Conservation (phyloP, 2,797 vertebrate genomes). For the Cygnus olor region DNA sequence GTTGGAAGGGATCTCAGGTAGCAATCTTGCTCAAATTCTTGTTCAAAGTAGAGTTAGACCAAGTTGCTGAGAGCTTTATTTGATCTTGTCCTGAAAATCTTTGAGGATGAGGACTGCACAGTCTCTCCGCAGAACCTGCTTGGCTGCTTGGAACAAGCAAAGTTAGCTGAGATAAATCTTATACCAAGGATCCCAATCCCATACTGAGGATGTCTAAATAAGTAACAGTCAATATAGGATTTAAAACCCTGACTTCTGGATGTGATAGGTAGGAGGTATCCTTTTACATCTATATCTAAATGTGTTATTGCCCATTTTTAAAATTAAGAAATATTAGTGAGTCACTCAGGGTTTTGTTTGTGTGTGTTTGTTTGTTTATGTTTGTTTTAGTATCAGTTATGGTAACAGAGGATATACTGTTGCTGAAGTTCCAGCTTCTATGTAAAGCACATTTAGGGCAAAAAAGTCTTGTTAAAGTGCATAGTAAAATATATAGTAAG, state of each 20-base stretch:
- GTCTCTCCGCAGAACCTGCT: neutral
- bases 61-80: neutral
- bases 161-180: neutral
- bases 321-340: neutral
- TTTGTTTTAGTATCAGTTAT: neutral
- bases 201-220: neutral
- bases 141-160: neutral
- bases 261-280: neutral
- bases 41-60: neutral
- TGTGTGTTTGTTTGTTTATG: neutral
- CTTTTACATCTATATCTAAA: neutral
- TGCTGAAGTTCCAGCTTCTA: neutral
- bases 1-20: neutral
- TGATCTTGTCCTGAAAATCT: neutral
- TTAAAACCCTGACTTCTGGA: neutral
- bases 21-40: neutral
- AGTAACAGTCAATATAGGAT: neutral
- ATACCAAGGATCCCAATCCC: neutral
- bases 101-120: neutral
- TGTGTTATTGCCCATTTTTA: neutral
- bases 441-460: neutral
- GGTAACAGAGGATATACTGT: neutral
- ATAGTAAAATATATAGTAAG: constrained; percentile 56
- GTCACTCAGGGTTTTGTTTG: rapidly evolving
- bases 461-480: constrained; percentile 47